Conservation (phyloP, 2,888 invertebrate species). For the Mesoligia furuncula region DNA sequence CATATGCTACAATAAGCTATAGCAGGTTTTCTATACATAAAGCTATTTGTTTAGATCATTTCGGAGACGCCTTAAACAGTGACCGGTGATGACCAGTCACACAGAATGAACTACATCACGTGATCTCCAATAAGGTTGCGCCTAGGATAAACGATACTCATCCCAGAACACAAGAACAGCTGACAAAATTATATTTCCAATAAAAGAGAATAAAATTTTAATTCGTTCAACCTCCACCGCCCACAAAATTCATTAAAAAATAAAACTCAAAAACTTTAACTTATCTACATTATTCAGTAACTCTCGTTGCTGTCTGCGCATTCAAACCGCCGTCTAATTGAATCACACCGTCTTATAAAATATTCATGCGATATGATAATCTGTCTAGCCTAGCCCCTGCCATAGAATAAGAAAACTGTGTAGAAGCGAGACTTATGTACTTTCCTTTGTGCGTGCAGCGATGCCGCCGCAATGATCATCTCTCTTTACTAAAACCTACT, state of each 20-base stretch:
- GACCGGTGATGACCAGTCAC: not conserved
- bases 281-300: slow-evolving; percentile 72
- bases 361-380: slow-evolving; percentile 89
- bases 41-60: not conserved
- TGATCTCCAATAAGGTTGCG: not conserved
- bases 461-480: not conserved
- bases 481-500: not conserved
- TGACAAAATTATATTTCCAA: not conserved
- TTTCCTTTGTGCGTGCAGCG: not conserved
- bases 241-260: slow-evolving; percentile 62
- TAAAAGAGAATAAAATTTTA: not conserved
- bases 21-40: not conserved
- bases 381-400: slow-evolving; percentile 71
- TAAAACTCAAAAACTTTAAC: slow-evolving; percentile 54
- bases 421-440: not conserved
- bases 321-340: slow-evolving; percentile 81
- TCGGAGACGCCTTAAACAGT: not conserved
- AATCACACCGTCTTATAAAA: slow-evolving; percentile 87
- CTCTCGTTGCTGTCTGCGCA: slow-evolving; percentile 68
- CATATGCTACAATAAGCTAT: no score
- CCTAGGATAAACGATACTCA: no score
- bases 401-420: slow-evolving; percentile 31
- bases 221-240: slow-evolving; percentile 27
- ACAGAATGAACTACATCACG: not conserved
- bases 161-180: not conserved